These are phyloP conservation scores for Bimastos eiseni DNA, from an alignment of 2,888 invertebrate genomes.

Conservation along the genomic window DNA sequence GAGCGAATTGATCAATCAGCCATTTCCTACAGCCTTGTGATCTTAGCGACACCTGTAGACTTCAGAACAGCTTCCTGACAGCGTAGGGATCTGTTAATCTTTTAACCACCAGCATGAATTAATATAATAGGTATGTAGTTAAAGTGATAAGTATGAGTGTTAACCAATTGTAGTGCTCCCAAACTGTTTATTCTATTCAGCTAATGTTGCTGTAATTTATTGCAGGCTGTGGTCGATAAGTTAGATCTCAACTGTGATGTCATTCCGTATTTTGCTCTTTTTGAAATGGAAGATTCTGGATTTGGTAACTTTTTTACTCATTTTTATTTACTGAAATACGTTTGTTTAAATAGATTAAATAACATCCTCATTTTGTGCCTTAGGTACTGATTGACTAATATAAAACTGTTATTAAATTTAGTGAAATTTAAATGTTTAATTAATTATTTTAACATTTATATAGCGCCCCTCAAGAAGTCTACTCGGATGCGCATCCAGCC, in stretches of 20 bases:
- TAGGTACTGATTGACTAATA: background rate
- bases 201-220: constrained; percentile 31
- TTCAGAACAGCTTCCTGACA: background rate
- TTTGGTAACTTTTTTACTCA: constrained; percentile 73
- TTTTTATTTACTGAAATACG: background rate
- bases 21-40: too few species aligned
- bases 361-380: background rate
- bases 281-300: constrained; percentile 94
- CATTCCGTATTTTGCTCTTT: constrained; percentile 89
- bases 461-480: too few species aligned
- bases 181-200: background rate
- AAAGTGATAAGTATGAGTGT: background rate
- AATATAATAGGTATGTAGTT: too few species aligned
- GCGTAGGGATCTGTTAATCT: background rate
- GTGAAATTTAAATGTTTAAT: too few species aligned
- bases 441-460: too few species aligned
- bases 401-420: too few species aligned
- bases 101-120: too few species aligned
- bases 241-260: constrained; percentile 79
- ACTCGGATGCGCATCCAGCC: too few species aligned
- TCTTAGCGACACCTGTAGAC: background rate
- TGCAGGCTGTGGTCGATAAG: constrained; percentile 78
- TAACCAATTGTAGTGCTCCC: background rate
- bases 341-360: background rate
- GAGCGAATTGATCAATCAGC: too few species aligned